A percentile compares a stretch with the other conserved stretches of the same genome.
phyloP scores from a whole-genome alignment of 2,797 vertebrate species.

The Chloroceryle inda region DNA sequence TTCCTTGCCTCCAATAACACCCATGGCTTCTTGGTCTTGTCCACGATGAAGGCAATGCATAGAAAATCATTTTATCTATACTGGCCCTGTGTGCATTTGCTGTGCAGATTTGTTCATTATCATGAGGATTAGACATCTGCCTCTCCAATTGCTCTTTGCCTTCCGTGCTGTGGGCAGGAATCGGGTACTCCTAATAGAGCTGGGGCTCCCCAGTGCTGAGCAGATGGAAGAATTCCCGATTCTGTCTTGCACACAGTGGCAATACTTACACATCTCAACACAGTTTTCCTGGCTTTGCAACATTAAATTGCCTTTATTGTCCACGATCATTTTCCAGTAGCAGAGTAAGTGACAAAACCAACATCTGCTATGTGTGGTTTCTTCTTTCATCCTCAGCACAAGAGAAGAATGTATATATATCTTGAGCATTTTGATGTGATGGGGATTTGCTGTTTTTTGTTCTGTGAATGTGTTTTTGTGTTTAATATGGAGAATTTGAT shows the following conservation, averaged over 20 bases:
- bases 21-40: not conserved
- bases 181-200: not conserved
- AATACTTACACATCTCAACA: not conserved
- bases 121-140: not conserved
- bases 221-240: not conserved
- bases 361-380: not conserved
- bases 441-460: not conserved
- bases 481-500: not conserved
- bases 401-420: not conserved
- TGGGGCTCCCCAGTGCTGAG: not conserved
- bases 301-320: not conserved
- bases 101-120: not conserved
- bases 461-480: not conserved
- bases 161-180: not conserved
- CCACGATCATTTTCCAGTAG: not conserved
- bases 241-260: not conserved
- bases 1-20: not conserved
- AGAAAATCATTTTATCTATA: not conserved
- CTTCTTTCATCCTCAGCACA: not conserved
- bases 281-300: not conserved
- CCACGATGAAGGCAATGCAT: not conserved
- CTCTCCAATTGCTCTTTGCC: not conserved
- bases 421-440: not conserved
- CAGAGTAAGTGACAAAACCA: not conserved
- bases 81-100: not conserved